These are phyloP conservation scores for Oreortyx pictus DNA, from an alignment of 2,797 vertebrate species.

Conservation along the genomic window DNA sequence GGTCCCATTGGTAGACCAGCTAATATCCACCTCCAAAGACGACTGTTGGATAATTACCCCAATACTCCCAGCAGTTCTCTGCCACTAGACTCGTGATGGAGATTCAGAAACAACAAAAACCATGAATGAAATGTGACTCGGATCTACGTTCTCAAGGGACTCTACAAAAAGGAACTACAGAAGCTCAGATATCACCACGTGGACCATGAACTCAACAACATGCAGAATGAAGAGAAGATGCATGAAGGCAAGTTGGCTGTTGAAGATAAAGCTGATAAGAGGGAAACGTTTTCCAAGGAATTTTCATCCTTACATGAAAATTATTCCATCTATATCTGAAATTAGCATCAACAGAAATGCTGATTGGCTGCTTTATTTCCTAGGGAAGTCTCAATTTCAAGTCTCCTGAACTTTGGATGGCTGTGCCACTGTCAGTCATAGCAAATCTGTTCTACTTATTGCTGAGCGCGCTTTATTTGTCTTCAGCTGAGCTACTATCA, in stretches of 20 bases:
- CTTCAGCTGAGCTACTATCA: slow-evolving; percentile 55
- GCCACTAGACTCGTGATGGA: neutral
- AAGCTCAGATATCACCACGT: neutral
- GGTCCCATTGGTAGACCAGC: neutral
- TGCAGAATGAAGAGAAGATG: slow-evolving; percentile 40
- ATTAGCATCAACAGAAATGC: slow-evolving; percentile 19
- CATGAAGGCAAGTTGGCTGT: slow-evolving; percentile 21
- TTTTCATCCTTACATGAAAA: slow-evolving; percentile 35
- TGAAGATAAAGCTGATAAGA: neutral
- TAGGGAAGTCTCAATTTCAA: slow-evolving; percentile 46
- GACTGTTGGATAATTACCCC: neutral
- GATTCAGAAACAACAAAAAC: neutral
- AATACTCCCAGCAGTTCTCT: slow-evolving; percentile 33
- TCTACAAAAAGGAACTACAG: neutral
- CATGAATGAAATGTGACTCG: neutral
- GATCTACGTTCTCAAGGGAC: slow-evolving; percentile 32
- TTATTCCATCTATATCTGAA: slow-evolving; percentile 1
- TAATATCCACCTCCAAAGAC: neutral
- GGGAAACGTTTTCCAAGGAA: slow-evolving; percentile 23
- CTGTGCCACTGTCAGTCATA: slow-evolving; percentile 32
- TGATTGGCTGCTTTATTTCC: neutral
- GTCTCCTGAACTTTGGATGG: slow-evolving; percentile 37
- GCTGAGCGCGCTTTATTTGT: slow-evolving; percentile 62
- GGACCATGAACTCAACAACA: slow-evolving; percentile 2
- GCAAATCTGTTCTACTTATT: slow-evolving; percentile 43